Evolutionary conservation across 2,888 invertebrate species (phyloP), one percentile per base, ranked within the genome.

Genomic region (Salticus scenicus): DNA sequence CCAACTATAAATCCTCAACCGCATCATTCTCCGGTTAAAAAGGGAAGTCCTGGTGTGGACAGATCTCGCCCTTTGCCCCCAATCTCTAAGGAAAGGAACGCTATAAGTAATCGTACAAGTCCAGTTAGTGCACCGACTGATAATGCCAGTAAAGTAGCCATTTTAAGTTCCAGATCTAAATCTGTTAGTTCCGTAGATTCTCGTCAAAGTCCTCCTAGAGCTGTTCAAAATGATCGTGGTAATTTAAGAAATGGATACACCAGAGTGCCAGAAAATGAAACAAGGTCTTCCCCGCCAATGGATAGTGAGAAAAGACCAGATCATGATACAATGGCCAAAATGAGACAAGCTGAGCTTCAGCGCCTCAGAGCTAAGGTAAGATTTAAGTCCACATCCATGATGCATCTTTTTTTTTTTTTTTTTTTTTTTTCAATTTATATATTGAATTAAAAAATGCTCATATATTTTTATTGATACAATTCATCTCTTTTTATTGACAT

Each of bases 1-100:
- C 37, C 69, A 0, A 37, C 33, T 20, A 2, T 27, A 0, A 41
- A 27, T 0, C 24, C 78, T 0, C 12, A 47, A 4, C 0, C 81
- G 0, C 87, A 82, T 27, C 81, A 87, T 20, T 81, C 81, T 1
- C 87, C 87, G 17, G 76, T 79, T 17, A 87, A 87, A 33, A 87
- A 78, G n/a, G 84, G 87, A 7, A 84, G 87, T 20, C 84, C 87
- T n/a, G 87, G 87, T 7, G 84, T 87, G 10, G 87, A 87, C 30
- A 74, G 87, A 31, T 87, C 87, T 1, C 72, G 87, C 28, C 87
- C 87, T 0, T 74, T 87, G 20, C 79, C 80, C 2, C 87, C 87
- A 10, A 87, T 87, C 57, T 41, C 69, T 17, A 87, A 87, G 47
- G 77, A 75, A 17, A 47, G 67, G 24, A 24, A 57, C n/a, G 64